Evolutionary conservation across 2,888 invertebrate species (phyloP).

Genomic region (Dolichopus griseipennis): DNA sequence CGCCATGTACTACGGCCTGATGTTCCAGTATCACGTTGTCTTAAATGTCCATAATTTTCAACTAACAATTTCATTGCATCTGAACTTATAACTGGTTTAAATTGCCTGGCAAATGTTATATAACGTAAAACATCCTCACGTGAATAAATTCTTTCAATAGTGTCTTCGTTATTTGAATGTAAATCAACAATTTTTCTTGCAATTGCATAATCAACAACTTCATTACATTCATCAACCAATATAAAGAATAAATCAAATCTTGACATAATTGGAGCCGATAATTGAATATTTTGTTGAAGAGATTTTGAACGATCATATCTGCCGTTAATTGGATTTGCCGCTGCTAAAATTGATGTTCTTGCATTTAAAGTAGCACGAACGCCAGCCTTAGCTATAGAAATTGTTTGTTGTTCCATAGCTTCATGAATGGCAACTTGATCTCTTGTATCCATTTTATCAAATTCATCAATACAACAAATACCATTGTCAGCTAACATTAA

Average conservation of each 20-base stretch:
- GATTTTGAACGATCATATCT: slow-evolving; percentile 91
- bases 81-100: slow-evolving; percentile 78
- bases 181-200: slow-evolving; percentile 92
- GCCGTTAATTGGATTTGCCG: slow-evolving; percentile 96
- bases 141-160: slow-evolving; percentile 70
- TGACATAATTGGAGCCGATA: slow-evolving; percentile 97
- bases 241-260: slow-evolving; percentile 98
- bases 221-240: slow-evolving; percentile 92
- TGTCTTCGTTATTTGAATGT: slow-evolving; percentile 76
- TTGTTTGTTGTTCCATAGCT: slow-evolving; percentile 99
- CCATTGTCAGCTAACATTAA: slow-evolving; percentile 98
- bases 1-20: slow-evolving; percentile 76
- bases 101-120: slow-evolving; percentile 92
- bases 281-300: slow-evolving; percentile 84
- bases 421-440: slow-evolving; percentile 99
- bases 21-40: slow-evolving; percentile 71
- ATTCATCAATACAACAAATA: slow-evolving; percentile 98
- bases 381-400: slow-evolving; percentile 96
- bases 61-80: slow-evolving; percentile 79
- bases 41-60: slow-evolving; percentile 75
- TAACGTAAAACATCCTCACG: slow-evolving; percentile 88
- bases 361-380: slow-evolving; percentile 96
- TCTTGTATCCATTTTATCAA: slow-evolving; percentile 96
- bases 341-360: slow-evolving; percentile 92
- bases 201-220: slow-evolving; percentile 92